phyloP scores from a whole-genome alignment of 2,113 vertebrate species.

The Leptobrachium ailaonicum region DNA sequence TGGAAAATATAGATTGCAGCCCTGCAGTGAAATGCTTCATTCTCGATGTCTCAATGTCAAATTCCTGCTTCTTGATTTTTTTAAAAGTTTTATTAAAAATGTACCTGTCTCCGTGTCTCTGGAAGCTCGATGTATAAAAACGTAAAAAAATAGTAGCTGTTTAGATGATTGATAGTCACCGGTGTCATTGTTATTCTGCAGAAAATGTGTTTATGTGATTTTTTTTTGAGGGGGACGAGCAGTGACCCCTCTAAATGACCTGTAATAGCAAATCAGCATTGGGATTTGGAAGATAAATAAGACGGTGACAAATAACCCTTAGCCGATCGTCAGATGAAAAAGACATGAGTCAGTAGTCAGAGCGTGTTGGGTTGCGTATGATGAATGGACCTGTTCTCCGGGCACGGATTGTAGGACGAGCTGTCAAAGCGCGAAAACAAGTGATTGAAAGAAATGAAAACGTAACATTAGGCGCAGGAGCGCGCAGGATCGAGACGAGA shows the following conservation, averaged over 20 bases:
- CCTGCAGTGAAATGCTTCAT: too few relatives aligned
- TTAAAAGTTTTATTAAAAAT: neutral
- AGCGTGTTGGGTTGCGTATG: constrained; percentile 4
- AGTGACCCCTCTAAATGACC: constrained; percentile 45
- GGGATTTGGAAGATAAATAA: constrained; percentile 49
- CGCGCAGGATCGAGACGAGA: neutral
- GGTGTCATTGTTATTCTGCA: constrained; percentile 42
- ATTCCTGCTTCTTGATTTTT: too few relatives aligned
- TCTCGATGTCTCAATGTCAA: too few relatives aligned
- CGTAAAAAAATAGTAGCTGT: neutral
- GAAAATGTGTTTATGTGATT: constrained; percentile 44
- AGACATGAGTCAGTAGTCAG: constrained; percentile 41
- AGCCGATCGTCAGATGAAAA: constrained; percentile 32
- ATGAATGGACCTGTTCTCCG: constrained; percentile 41
- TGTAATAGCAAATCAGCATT: constrained; percentile 45
- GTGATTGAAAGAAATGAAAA: constrained; percentile 26
- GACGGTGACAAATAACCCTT: constrained; percentile 47
- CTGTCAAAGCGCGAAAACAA: constrained; percentile 4
- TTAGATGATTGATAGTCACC: constrained; percentile 45
- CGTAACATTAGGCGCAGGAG: neutral
- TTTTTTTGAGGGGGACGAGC: neutral
- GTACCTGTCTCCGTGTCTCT: neutral
- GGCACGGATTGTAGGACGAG: constrained; percentile 36
- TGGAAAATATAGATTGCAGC: too few relatives aligned
- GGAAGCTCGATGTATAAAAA: constrained; percentile 11